A percentile compares a stretch with the other conserved stretches of the same genome.
These are phyloP conservation scores for Halictus quadricinctus DNA, from an alignment of 2,888 invertebrate genomes.

Conservation along the genomic window DNA sequence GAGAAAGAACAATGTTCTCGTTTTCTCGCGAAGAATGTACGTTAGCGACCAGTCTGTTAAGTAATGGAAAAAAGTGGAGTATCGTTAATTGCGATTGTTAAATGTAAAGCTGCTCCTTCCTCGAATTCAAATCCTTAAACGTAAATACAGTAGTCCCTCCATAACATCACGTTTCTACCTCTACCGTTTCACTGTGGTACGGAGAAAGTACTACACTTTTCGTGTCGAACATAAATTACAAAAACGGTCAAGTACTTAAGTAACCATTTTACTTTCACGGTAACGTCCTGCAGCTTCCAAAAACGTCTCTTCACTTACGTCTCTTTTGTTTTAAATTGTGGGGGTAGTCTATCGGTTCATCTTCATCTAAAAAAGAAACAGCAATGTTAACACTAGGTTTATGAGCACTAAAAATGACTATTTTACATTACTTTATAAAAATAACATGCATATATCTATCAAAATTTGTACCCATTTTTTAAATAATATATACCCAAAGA, in stretches of 20 bases:
- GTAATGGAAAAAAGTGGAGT: conserved; percentile 24
- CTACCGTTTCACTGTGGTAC: not conserved
- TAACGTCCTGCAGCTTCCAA: not conserved
- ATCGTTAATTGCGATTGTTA: conserved; percentile 7
- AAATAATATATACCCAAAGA: too few relatives aligned
- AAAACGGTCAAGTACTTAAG: not conserved
- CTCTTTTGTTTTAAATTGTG: conserved; percentile 69
- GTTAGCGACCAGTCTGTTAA: conserved; percentile 26
- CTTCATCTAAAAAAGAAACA: conserved; percentile 70
- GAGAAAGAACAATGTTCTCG: conserved; percentile 6
- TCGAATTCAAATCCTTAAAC: conserved; percentile 4
- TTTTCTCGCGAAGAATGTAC: not conserved
- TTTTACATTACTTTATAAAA: too few relatives aligned
- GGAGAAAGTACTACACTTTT: not conserved
- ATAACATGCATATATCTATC: too few relatives aligned
- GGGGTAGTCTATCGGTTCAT: conserved; percentile 73
- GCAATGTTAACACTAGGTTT: too few relatives aligned
- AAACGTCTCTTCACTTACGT: conserved; percentile 49
- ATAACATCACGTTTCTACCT: not conserved
- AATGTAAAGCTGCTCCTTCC: not conserved
- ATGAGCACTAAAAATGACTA: too few relatives aligned
- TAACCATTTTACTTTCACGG: not conserved
- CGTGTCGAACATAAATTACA: not conserved
- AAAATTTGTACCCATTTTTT: too few relatives aligned
- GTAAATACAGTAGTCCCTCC: not conserved